Base-by-base conservation (phyloP, 2,113 vertebrate genomes). In the Vulpes ferrilata region DNA sequence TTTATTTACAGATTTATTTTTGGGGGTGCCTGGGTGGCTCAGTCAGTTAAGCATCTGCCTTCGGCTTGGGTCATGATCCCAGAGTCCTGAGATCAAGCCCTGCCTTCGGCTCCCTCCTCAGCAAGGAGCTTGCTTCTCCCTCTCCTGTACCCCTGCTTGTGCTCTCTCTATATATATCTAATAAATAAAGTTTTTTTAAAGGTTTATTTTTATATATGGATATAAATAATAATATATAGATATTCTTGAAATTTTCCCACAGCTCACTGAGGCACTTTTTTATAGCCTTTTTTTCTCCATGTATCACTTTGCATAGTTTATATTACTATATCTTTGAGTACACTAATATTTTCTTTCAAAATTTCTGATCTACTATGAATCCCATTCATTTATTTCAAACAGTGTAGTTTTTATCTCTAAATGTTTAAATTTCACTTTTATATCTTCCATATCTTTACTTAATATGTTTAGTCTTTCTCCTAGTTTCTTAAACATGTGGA, bases 401-500 rank as follows among this genome's bases (percentile, higher is more conserved):
- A 57, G 11, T 64, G 10, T 71, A 55, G 62, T 80, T 80, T 53
- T 92, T 20, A 71, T n/a, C 19, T 53, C 51, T 86, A 67, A 57
- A 78, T 65, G n/a, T 80, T 86, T 95, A 23, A 84, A 55, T 91
- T 62, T 15, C 3, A 22, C 23, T 73, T 92, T 92, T 53, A 22
- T 43, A 85, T 51, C 22, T 78, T 85, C 59, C 25, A 59, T 65
- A 38, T 67, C 27, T 88, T 71, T 76, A 74, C 25, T 62, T 73
- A 93, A 59, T 17, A 74, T 53, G 23, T 35, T 93, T 51, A 80
- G 65, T 57, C 10, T 60, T 95, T 74, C 57, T 35, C 82, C 5
- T 80, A 80, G 79, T 93, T 86, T 86, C n/a, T n/a, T 73, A 62
- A 95, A 53, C 55, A 53, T 85, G n/a, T 93, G 19, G 19, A 79